Evolutionary conservation across 2,888 invertebrate genomes (phyloP), one percentile per base, ranked within the genome.

Genomic region (Tachina grossa): DNA sequence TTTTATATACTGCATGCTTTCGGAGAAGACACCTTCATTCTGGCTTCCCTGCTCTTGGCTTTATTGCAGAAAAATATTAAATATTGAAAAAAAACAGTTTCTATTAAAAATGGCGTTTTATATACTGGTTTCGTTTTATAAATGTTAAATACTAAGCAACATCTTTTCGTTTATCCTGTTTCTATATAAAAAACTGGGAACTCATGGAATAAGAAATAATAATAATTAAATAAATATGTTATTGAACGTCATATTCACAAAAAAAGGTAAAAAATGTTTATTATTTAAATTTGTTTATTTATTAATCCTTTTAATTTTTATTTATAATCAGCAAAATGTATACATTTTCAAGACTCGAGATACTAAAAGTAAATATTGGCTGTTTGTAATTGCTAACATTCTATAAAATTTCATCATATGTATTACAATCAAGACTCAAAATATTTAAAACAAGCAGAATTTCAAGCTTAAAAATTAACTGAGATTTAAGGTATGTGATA

Each of bases 171-270:
- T 65, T 22, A 49, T 68, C 22, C 43, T 39, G 19, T 66, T 49
- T 61, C 51, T 69, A 31, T 69, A 72, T 68, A 31, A 72, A 68
- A 49, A 79, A 78, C 55, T 76, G 77, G 76, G 49, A 76, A 83
- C 83, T 76, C 78, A 80, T 80, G 79, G 83, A 85, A 47, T 72
- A 59, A 74, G 61, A 79, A 82, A 79, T 74, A 55, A 61, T 66
- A 76, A 69, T 75, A 57, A 47, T n/a, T 14, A 69, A 71, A 75
- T 66, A 74, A 75, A 83, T 19, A 83, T 66, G 69, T 82, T 75
- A 75, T 49, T 53, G 41, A 49, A 63, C 49, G 51, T 66, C 39
- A 43, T 22, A 66, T 41, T n/a, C 16, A 10, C 14, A 65, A 31
- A 31, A 31, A 31, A 49, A 66, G 55, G 31, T 76, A 45, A 31